Evolutionary conservation across 2,888 invertebrate genomes (phyloP).

Genomic region (Pristionchus mayeri): DNA sequence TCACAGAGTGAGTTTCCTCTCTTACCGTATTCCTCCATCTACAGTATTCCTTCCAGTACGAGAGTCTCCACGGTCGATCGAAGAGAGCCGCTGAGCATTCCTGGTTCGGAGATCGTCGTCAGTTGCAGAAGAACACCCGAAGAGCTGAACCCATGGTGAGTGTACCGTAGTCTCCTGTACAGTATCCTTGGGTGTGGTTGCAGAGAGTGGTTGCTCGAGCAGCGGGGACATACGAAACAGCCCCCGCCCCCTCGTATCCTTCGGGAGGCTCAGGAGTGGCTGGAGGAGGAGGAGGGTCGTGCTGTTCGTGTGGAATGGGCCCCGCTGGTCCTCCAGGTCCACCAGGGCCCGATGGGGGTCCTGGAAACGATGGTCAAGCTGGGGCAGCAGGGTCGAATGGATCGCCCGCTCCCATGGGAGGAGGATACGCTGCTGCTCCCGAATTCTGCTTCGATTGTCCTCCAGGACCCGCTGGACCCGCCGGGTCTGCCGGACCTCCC

Average conservation of each 20-base stretch:
- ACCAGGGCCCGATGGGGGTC: constrained; percentile 30
- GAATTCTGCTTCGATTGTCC: constrained; percentile 48
- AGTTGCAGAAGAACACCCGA: not conserved
- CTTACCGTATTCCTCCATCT: not conserved
- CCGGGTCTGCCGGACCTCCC: no score
- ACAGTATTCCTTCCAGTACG: constrained; percentile 16
- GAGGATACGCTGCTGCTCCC: not conserved
- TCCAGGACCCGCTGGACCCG: constrained; percentile 36
- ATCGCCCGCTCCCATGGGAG: not conserved
- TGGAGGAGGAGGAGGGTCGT: constrained; percentile 39
- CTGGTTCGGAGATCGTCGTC: constrained; percentile 43
- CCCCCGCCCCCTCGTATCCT: not conserved
- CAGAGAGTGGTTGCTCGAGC: constrained; percentile 38
- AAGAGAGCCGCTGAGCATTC: constrained; percentile 18
- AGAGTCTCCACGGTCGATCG: not conserved
- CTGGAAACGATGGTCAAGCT: constrained; percentile 33
- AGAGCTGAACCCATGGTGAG: constrained; percentile 9
- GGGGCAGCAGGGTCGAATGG: constrained; percentile 32
- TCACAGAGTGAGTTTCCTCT: constrained; percentile 1
- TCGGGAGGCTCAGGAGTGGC: constrained; percentile 27
- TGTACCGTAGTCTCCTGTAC: not conserved
- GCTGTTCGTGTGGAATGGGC: constrained; percentile 29
- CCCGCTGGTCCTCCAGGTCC: constrained; percentile 40
- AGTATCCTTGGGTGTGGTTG: not conserved
- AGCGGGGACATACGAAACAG: constrained; percentile 46